phyloP scores from a whole-genome alignment of 2,113 vertebrate genomes.

The Condylura cristata region DNA sequence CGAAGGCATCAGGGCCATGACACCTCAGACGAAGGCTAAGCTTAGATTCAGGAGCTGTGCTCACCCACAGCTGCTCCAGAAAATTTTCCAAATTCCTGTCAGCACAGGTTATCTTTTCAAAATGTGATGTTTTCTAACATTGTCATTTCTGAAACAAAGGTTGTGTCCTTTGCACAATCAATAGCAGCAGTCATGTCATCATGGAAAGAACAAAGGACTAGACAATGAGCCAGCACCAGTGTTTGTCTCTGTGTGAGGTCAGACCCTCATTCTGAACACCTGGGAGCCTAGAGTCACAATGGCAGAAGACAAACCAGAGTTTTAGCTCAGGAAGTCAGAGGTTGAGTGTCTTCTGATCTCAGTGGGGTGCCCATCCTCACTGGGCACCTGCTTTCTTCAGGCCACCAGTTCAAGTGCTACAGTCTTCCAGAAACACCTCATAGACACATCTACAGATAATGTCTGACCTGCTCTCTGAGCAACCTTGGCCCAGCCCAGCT shows the following conservation, averaged over 20 bases:
- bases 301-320: neutral
- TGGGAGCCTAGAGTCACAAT: neutral
- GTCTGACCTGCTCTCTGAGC: neutral
- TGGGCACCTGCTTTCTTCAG: neutral
- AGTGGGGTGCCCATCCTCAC: accelerated
- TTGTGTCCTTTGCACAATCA: neutral
- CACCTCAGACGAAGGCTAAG: neutral
- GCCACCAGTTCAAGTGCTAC: neutral
- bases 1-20: neutral
- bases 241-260: neutral
- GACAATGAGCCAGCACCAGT: neutral
- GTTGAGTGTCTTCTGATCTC: neutral
- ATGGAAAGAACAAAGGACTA: neutral
- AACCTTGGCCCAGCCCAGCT: neutral
- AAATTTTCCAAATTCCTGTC: neutral
- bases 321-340: neutral
- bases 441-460: neutral
- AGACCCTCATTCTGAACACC: neutral
- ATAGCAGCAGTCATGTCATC: neutral
- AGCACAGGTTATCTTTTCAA: neutral
- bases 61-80: neutral
- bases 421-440: neutral
- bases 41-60: neutral
- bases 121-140: neutral
- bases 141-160: neutral